phyloP scores from a whole-genome alignment of 2,888 invertebrate genomes.

The Stegophylla sp. region DNA sequence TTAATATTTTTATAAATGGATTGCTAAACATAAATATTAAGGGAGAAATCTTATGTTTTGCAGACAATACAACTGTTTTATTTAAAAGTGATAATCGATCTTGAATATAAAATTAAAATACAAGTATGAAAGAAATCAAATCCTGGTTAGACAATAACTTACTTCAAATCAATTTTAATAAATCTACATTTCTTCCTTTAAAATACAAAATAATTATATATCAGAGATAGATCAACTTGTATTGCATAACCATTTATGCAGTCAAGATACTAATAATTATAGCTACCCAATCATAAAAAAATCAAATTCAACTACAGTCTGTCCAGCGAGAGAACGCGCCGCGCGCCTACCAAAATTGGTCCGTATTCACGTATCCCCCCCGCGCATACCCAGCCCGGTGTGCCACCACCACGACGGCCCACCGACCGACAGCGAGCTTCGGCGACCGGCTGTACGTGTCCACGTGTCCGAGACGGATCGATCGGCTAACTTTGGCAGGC shows the following conservation, averaged over 20 bases:
- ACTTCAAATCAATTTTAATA: background rate
- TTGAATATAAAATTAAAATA: background rate
- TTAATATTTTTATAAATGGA: background rate
- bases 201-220: no score
- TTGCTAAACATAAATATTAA: background rate
- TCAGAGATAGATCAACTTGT: no score
- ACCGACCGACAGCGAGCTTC: background rate
- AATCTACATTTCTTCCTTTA: background rate
- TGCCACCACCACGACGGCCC: background rate
- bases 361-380: background rate
- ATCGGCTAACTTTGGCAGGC: no score
- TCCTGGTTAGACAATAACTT: background rate
- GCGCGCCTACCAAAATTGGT: background rate
- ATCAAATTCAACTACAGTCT: background rate
- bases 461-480: no score
- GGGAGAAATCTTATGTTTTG: background rate
- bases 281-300: no score
- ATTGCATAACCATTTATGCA: no score
- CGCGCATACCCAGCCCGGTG: background rate
- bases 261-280: no score
- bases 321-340: conserved; percentile 2
- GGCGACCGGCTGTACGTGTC: background rate
- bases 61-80: background rate
- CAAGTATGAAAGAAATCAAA: background rate
- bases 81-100: background rate